Conservation (phyloP, 2,113 vertebrate species). For the Erpornis zantholeuca region DNA sequence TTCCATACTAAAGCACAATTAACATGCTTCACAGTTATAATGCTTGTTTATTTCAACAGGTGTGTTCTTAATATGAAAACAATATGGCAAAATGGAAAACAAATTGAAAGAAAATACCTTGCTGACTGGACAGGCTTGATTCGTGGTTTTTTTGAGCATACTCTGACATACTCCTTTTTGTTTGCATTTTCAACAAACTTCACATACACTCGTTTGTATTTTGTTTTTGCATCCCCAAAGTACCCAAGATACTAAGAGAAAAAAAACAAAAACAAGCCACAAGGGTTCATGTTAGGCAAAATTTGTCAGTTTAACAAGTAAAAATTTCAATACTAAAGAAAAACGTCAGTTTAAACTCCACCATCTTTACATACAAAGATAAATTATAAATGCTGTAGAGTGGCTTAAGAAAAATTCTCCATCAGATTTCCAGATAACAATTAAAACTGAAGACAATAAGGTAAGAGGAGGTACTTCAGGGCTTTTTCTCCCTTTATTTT, state of each 20-base stretch:
- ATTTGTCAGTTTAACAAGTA: background rate
- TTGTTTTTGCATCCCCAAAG: constrained; percentile 94
- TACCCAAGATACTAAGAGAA: constrained; percentile 91
- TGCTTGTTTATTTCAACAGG: background rate
- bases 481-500: background rate
- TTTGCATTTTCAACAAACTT: constrained; percentile 97
- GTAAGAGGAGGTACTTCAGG: background rate
- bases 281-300: background rate
- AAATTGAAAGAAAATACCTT: constrained; percentile 78
- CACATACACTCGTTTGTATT: constrained; percentile 95
- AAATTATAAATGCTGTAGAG: too few species aligned
- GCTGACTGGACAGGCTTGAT: constrained; percentile 88
- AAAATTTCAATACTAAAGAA: background rate
- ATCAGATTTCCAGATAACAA: background rate
- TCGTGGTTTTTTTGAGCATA: constrained; percentile 92
- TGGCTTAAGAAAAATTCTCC: background rate
- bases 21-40: background rate
- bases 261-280: background rate
- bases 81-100: background rate
- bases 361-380: background rate
- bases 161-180: constrained; percentile 96
- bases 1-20: background rate
- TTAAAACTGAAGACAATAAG: background rate
- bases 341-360: background rate
- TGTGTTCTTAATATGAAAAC: background rate